Base-by-base conservation (phyloP, 2,888 invertebrate species). In the Epiblema foenella region DNA sequence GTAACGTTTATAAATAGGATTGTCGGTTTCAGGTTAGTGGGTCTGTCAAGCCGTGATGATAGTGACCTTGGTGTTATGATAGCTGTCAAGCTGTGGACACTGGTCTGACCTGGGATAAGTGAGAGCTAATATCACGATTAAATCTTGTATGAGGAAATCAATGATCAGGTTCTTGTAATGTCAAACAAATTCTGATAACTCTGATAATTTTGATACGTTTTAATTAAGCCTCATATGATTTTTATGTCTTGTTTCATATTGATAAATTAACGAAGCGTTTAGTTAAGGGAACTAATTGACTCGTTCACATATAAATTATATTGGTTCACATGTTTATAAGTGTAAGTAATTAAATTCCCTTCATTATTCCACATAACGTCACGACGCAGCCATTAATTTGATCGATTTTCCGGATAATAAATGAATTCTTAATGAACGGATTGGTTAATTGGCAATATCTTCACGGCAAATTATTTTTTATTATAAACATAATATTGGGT, bases 1-100 rank as follows among this genome's bases (percentile, higher is more conserved):
- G 15, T 37, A 39, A 37, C 39, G 39, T 39, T 64, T 64, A 39
- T 52, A 20, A 39, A 64, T 11, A 20, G 20, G 52, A 37, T 64
- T 24, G 39, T 20, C 20, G 20, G 52, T 66, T 66, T 66, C 57
- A 46, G 57, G 65, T 66, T 66, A 66, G 57, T 66, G 65, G 65
- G 57, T 66, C 65, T 57, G 65, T 33, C 57, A 56, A 29, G 57
- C 65, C 65, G 65, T 66, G 65, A 66, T 66, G 65, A 57, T 66
- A 66, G 65, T 66, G 65, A 57, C 65, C 65, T 66, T 66, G 29
- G 57, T 66, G 64, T 64, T 64, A 20, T 64, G 64, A 64, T 51
- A 39, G 52, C 64, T 64, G 64, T 64, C 64, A 64, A 24, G 10
- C n/a, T 20, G 52, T 54, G 64, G 64, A 64, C 64, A 64, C 39